phyloP scores from a whole-genome alignment of 2,113 vertebrate species.

The Hiodon tergisus region DNA sequence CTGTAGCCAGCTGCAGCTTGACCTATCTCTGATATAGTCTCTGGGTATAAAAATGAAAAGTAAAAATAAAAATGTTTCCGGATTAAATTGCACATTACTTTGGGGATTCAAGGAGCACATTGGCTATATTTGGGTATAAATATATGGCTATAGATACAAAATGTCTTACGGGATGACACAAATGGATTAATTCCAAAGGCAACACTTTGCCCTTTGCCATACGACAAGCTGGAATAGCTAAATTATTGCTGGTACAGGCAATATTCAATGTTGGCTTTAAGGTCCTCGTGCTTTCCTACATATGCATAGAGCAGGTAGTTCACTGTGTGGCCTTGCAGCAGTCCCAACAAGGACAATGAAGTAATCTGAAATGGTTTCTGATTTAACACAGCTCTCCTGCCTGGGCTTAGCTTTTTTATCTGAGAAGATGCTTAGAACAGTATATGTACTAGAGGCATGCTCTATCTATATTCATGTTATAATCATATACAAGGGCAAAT shows the following conservation, averaged over 20 bases:
- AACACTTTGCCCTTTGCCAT: neutral
- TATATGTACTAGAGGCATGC: no score
- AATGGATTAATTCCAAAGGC: neutral
- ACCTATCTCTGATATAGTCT: neutral
- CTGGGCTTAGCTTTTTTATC: neutral
- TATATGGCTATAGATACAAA: neutral
- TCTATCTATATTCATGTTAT: no score
- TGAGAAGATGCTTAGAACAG: no score
- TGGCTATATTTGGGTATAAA: neutral
- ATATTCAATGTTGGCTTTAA: neutral
- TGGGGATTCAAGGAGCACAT: neutral
- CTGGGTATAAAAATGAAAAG: conserved; percentile 7
- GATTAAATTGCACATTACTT: neutral
- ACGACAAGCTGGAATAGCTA: neutral
- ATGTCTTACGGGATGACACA: neutral
- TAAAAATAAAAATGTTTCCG: conserved; percentile 14
- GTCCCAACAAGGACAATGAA: neutral
- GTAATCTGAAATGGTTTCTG: no score
- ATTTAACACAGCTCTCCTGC: no score
- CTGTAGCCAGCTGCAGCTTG: neutral
- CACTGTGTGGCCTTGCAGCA: neutral
- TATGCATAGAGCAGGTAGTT: neutral
- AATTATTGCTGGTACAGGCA: neutral
- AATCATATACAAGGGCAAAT: no score
- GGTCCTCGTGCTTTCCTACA: neutral